These are phyloP conservation scores for Epinotia bilunana DNA, from an alignment of 2,888 invertebrate species.

Conservation along the genomic window DNA sequence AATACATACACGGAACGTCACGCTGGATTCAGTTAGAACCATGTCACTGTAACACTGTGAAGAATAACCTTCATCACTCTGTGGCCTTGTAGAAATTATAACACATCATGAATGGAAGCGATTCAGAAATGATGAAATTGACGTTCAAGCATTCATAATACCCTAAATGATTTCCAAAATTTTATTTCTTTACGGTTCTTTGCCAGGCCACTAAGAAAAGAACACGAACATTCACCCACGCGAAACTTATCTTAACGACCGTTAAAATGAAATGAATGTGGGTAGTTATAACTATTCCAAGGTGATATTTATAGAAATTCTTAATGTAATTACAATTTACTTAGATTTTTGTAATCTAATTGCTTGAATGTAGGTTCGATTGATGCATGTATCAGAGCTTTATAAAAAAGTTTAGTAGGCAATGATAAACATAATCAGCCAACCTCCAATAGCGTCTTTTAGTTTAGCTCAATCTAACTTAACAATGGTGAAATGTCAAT, in stretches of 20 bases:
- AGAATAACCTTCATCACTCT: not conserved
- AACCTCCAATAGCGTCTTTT: slow-evolving; percentile 5
- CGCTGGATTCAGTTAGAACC: slow-evolving; percentile 49
- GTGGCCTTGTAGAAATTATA: not conserved
- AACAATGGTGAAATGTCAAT: slow-evolving; percentile 8
- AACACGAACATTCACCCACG: slow-evolving; percentile 5
- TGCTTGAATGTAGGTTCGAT: not conserved
- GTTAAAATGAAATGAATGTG: not conserved
- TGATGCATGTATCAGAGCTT: slow-evolving; percentile 20
- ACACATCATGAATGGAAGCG: not conserved
- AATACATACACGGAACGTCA: slow-evolving; percentile 35
- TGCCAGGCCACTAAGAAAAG: not conserved
- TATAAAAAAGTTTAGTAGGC: slow-evolving; percentile 16
- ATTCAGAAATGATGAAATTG: not conserved
- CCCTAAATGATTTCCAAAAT: not conserved
- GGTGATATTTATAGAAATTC: not conserved
- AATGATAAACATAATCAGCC: not conserved
- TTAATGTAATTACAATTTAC: not conserved
- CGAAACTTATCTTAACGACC: not conserved
- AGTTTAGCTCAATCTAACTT: not conserved
- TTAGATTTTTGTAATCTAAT: not conserved
- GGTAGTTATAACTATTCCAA: not conserved
- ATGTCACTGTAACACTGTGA: slow-evolving; percentile 47
- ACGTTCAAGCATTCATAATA: not conserved
- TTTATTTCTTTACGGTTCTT: not conserved